A percentile compares a stretch with the other conserved stretches of the same genome.
phyloP scores from a whole-genome alignment of 2,797 vertebrate genomes.

The Sciurus carolinensis region DNA sequence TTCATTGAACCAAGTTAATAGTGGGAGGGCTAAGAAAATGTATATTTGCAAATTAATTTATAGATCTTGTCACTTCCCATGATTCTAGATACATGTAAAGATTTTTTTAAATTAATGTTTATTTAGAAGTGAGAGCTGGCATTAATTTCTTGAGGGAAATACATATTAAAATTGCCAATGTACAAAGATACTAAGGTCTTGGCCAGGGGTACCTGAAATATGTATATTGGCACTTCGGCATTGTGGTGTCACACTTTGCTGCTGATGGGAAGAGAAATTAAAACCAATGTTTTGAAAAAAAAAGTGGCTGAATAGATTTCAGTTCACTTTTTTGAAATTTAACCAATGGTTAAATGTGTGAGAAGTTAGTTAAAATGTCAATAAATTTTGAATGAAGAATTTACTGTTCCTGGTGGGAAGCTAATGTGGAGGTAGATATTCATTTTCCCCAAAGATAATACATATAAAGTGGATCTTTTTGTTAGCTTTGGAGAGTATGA shows the following conservation, averaged over 20 bases:
- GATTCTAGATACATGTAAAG: not conserved
- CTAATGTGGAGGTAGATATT: not conserved
- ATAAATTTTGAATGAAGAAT: not conserved
- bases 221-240: not conserved
- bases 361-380: not conserved
- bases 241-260: not conserved
- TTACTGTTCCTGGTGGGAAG: not conserved
- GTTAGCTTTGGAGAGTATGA: not conserved
- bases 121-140: not conserved
- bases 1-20: not conserved
- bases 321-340: constrained; percentile 25
- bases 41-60: not conserved
- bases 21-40: not conserved
- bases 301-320: not conserved
- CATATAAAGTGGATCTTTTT: not conserved
- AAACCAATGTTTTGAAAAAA: not conserved
- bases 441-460: not conserved
- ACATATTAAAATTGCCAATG: not conserved
- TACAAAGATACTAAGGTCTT: not conserved
- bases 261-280: constrained; percentile 38
- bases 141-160: constrained; percentile 38
- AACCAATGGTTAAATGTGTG: not conserved
- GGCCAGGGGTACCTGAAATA: not conserved
- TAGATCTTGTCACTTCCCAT: not conserved
- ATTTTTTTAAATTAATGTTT: not conserved